Conservation (phyloP, 2,113 vertebrate genomes). For the Crotophaga sulcirostris region DNA sequence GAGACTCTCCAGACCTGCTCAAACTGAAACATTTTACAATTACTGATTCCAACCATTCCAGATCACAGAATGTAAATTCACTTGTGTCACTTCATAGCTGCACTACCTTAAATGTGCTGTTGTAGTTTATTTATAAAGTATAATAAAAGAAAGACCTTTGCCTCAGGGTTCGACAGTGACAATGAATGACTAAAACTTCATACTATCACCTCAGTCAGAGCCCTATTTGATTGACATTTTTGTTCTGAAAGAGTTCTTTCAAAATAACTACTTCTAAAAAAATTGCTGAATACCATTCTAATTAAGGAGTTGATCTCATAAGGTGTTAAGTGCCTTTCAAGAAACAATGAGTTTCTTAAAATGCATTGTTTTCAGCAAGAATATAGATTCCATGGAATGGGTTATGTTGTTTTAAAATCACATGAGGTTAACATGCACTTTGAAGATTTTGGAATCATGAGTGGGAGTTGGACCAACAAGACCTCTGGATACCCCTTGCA, state of each 20-base stretch:
- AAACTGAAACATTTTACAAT: neutral
- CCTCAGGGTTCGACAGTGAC: neutral
- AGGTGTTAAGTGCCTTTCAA: neutral
- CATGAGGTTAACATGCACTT: neutral
- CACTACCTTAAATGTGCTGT: neutral
- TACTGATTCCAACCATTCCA: neutral
- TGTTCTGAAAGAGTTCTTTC: constrained; percentile 1
- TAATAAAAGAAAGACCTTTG: neutral
- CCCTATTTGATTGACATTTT: neutral
- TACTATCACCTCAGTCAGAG: neutral
- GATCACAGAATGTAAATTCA: neutral
- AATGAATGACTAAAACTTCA: neutral
- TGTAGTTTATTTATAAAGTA: neutral
- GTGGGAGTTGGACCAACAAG: rapidly evolving
- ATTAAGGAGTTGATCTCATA: neutral
- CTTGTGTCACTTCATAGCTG: neutral
- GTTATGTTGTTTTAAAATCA: neutral
- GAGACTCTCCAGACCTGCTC: neutral
- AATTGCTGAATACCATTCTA: neutral
- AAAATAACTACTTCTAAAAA: neutral
- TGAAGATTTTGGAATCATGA: neutral
- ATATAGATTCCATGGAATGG: neutral
- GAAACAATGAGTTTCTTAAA: neutral
- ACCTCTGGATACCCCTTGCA: neutral
- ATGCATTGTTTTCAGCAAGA: neutral